Base-by-base conservation (phyloP, 2,797 vertebrate genomes). In the Trachops cirrhosus region DNA sequence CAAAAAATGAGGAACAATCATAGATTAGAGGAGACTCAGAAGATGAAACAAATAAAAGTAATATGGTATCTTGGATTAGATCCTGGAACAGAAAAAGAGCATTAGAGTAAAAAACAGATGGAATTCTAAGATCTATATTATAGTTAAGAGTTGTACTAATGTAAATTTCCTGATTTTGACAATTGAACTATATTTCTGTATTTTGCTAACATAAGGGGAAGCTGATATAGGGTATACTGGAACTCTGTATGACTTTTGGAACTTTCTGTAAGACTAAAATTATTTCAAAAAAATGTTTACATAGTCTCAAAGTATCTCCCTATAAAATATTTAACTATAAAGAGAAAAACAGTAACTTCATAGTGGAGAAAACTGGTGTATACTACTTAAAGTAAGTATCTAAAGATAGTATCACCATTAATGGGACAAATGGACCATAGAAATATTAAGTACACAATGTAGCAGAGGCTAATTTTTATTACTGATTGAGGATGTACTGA, bases 121-220 rank as follows among this genome's bases (percentile, higher is more conserved):
- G 41, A 64, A 70, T 82, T 52, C 24, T 54, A 84, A 67, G 50
- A 62, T 48, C 21, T 82, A 19, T n/a, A 67, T 21, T 39, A 54
- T 14, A 86, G 44, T 71, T 90, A 86, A 92, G 34, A 92, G 18
- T 24, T 52, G 4, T 14, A 44, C 5, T 82, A 11, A 71, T 75
- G 21, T 74, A 78, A 82, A 78, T 74, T 74, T 94, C 62, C 11
- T 87, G 14, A 89, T 91, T 86, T 87, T 93, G 19, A 83, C 46
- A 85, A 78, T 22, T 86, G 39, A 3, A 68, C 12, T 95, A n/a
- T 52, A 46, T 44, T 94, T 90, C 54, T 70, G 1, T 79, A 85
- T 48, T 9, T 41, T 90, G 29, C 83, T 78, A 89, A 84, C 21
- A 48, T 39, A 84, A 26, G 64, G 8, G 9, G 9, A 84, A 79